Base-by-base conservation (phyloP, 2,797 vertebrate species). In the Podarcis siculus region DNA sequence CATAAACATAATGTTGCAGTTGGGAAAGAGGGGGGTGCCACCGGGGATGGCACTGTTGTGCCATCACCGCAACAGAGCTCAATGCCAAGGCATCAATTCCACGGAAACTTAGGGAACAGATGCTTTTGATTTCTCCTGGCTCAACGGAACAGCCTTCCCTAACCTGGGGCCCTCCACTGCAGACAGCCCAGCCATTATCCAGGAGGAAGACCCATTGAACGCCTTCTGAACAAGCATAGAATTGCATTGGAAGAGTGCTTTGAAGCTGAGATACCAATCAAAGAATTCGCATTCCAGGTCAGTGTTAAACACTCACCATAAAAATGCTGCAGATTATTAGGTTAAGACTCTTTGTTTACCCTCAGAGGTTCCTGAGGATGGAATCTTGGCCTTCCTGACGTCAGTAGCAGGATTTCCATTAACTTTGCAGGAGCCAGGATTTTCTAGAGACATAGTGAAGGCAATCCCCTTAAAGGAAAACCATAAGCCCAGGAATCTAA, bases 291-390 rank as follows among this genome's bases (percentile, higher is more conserved):
- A 89, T 94, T 93, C 89, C 92, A 73, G 86, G 55, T 55, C 81
- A 88, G 39, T 19, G 87, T 79, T 93, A 92, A 49, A 0, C 89
- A 93, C 90, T 66, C 37, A 90, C 86, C 69, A 25, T 89, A 58
- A 91, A 88, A 92, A 90, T 94, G 90, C 93, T 79, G 86, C 89
- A 76, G 92, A 90, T 80, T 86, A 89, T 87, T 87, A 90, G 86
- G 79, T 67, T 95, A 92, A 94, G 89, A 91, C 89, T 90, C 86
- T 83, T 94, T 84, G 13, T 93, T 93, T 94, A 91, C 30, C 75
- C 89, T 79, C 75, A 25, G 27, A 80, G 75, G 39, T 55, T 87
- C 42, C 81, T 87, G 76, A 42, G 39, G 37, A 69, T 72, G 82
- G 73, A 79, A 45, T 64, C 30, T 30, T 85, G 83, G 66, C 19